Conservation (phyloP, 2,888 invertebrate genomes). For the Seladonia tumulorum region DNA sequence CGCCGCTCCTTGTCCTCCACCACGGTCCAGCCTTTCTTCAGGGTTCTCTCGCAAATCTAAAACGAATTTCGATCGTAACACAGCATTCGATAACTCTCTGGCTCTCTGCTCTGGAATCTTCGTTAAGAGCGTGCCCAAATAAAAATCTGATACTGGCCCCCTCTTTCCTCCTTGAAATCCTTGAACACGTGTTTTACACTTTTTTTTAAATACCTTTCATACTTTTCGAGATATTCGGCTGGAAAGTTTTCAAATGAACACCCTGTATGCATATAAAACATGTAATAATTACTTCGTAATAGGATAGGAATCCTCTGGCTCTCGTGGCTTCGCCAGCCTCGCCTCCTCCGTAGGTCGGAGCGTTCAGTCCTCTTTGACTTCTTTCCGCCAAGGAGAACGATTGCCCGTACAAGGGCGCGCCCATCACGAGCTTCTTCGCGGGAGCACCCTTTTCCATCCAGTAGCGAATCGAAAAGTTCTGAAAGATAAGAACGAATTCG, state of each 20-base stretch:
- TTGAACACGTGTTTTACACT: too few relatives aligned
- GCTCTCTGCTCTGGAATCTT: too few relatives aligned
- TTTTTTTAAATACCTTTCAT: too few relatives aligned
- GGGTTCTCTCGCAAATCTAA: conserved; percentile 92
- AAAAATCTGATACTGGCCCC: too few relatives aligned
- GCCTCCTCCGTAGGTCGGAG: conserved; percentile 93
- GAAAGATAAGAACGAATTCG: conserved; percentile 58
- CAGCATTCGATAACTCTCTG: not conserved
- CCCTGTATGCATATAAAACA: not conserved
- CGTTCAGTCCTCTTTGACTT: conserved; percentile 88
- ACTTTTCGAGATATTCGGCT: too few relatives aligned
- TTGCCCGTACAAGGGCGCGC: conserved; percentile 95
- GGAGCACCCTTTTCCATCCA: conserved; percentile 94
- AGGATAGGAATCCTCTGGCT: conserved; percentile 94
- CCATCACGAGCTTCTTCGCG: conserved; percentile 92
- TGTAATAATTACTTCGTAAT: conserved; percentile 90
- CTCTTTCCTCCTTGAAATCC: too few relatives aligned
- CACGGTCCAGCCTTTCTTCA: conserved; percentile 91
- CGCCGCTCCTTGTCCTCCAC: conserved; percentile 91
- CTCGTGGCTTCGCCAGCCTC: conserved; percentile 95
- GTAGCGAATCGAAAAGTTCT: conserved; percentile 95
- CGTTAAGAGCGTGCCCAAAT: too few relatives aligned
- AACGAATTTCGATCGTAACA: conserved; percentile 37
- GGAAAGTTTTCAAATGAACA: too few relatives aligned
- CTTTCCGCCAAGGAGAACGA: conserved; percentile 92